phyloP scores from a whole-genome alignment of 2,888 invertebrate genomes.

The Ormia ochracea region DNA sequence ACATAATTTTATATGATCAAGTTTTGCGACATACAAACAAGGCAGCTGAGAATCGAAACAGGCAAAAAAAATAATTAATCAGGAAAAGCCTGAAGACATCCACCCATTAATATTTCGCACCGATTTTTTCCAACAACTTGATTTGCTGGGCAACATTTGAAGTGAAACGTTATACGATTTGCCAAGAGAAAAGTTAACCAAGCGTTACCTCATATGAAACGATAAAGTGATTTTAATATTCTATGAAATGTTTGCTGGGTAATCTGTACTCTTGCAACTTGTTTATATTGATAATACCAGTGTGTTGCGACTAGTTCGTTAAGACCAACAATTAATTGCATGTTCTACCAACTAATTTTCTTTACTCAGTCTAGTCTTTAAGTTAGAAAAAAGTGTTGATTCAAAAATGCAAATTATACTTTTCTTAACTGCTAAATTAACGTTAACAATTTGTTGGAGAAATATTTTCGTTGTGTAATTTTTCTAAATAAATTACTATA shows the following conservation, averaged over 20 bases:
- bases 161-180: too few species aligned
- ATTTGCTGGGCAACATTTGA: too few species aligned
- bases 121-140: too few species aligned
- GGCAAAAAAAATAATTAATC: too few species aligned
- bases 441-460: constrained; percentile 20
- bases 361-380: background rate
- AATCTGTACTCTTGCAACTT: background rate
- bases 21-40: too few species aligned
- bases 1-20: too few species aligned
- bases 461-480: constrained; percentile 33
- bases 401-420: constrained; percentile 52
- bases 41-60: too few species aligned
- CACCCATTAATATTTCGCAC: too few species aligned
- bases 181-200: too few species aligned
- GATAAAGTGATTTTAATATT: too few species aligned
- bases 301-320: background rate
- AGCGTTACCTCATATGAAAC: too few species aligned
- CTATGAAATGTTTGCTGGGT: background rate
- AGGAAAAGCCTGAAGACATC: too few species aligned
- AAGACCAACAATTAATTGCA: constrained; percentile 20
- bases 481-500: constrained; percentile 52
- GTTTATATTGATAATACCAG: constrained; percentile 19
- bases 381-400: constrained; percentile 55
- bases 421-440: constrained; percentile 11
- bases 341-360: constrained; percentile 5